These are phyloP conservation scores for Gephyroberyx darwinii DNA, from an alignment of 2,797 vertebrate genomes.

Conservation along the genomic window DNA sequence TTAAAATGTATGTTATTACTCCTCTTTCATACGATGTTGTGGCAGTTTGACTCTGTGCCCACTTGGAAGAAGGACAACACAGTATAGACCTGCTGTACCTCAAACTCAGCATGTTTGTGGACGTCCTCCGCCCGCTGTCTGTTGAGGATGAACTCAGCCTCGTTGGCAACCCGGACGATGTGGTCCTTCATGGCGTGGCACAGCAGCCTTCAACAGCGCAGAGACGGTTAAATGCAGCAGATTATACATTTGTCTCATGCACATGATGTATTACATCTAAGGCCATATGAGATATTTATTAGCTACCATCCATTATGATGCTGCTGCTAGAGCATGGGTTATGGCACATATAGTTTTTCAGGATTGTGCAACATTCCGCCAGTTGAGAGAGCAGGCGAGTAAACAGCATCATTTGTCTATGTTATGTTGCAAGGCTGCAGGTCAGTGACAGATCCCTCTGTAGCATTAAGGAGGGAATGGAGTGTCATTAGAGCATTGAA, in stretches of 20 bases:
- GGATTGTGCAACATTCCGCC: constrained; percentile 24
- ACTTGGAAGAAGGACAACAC: not conserved
- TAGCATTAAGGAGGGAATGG: constrained; percentile 64
- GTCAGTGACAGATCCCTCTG: constrained; percentile 65
- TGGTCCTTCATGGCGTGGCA: constrained; percentile 99
- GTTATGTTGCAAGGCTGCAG: constrained; percentile 64
- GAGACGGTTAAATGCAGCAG: constrained; percentile 18
- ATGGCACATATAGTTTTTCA: constrained; percentile 5
- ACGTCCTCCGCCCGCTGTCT: constrained; percentile 96
- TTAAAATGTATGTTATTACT: too few species aligned
- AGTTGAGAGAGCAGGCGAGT: constrained; percentile 43
- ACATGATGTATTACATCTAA: not conserved
- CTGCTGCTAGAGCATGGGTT: not conserved
- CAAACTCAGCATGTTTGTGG: constrained; percentile 96
- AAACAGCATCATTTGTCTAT: constrained; percentile 68
- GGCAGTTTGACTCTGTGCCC: not conserved
- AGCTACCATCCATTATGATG: not conserved
- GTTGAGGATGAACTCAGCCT: constrained; percentile 98
- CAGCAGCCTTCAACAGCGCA: constrained; percentile 82
- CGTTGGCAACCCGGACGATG: constrained; percentile 96
- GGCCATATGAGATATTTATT: not conserved
- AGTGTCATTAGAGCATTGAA: constrained; percentile 64
- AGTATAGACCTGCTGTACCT: constrained; percentile 81
- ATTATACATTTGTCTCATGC: not conserved
- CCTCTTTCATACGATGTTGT: not conserved